Conservation (phyloP, 2,888 invertebrate genomes). For the Amorpha juglandis region DNA sequence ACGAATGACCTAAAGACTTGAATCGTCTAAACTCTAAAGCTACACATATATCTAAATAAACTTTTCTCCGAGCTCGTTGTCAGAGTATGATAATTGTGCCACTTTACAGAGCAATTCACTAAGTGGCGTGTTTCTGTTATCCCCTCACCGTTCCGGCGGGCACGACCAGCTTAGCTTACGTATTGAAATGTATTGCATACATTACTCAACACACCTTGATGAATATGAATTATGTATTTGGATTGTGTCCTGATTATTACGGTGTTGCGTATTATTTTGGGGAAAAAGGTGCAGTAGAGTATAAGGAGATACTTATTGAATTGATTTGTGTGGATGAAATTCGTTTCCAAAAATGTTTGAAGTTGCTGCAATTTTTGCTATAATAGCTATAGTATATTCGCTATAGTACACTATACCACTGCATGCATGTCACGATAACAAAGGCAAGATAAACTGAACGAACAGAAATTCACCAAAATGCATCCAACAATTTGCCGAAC, state of each 20-base stretch:
- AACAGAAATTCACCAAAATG: background rate
- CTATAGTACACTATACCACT: no score
- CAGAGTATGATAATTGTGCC: slow-evolving; percentile 68
- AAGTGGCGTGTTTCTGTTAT: slow-evolving; percentile 79
- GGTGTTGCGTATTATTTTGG: slow-evolving; percentile 36
- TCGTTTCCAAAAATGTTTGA: no score
- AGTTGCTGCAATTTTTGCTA: no score
- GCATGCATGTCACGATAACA: background rate
- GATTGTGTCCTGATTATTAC: slow-evolving; percentile 15
- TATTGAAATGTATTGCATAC: slow-evolving; percentile 69
- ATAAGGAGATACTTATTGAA: background rate
- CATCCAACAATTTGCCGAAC: background rate
- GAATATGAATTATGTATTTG: slow-evolving; percentile 25
- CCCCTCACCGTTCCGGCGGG: slow-evolving; percentile 63
- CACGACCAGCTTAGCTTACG: slow-evolving; percentile 71
- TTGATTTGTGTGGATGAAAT: background rate
- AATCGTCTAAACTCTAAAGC: background rate
- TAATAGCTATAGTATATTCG: no score
- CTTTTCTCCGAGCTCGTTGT: slow-evolving; percentile 36
- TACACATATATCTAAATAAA: background rate
- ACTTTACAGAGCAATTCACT: slow-evolving; percentile 64
- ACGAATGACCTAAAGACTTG: no score
- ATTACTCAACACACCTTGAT: slow-evolving; percentile 51
- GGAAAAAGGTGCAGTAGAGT: slow-evolving; percentile 26
- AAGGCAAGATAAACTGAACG: background rate